These are phyloP conservation scores for Drosophila kanekoi DNA, from an alignment of 2,888 invertebrate genomes.

Conservation along the genomic window DNA sequence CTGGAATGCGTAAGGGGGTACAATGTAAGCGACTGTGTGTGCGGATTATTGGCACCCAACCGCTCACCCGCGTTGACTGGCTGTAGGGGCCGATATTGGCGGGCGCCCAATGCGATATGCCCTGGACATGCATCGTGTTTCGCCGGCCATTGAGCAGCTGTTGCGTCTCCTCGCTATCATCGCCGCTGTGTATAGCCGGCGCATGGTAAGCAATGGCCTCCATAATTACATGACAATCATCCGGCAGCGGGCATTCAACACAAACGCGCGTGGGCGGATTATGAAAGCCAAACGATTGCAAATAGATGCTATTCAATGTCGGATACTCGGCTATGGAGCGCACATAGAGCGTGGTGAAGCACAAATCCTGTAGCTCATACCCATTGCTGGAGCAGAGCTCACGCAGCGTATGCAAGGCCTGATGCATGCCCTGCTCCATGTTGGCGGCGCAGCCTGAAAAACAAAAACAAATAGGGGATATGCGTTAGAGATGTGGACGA, in stretches of 20 bases:
- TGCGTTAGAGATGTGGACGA: not conserved
- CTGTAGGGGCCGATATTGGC: conserved; percentile 99
- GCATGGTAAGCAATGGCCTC: conserved; percentile 89
- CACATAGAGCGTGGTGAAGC: conserved; percentile 93
- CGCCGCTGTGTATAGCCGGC: conserved; percentile 74
- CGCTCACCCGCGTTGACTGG: conserved; percentile 92
- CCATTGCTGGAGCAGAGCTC: conserved; percentile 79
- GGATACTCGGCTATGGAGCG: conserved; percentile 93
- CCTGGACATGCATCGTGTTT: conserved; percentile 96
- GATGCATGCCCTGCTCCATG: conserved; percentile 88
- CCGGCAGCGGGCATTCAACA: conserved; percentile 91
- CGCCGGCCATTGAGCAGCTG: conserved; percentile 85
- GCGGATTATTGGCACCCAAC: no score
- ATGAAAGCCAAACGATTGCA: conserved; percentile 89
- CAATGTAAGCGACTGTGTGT: no score
- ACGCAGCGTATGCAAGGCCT: conserved; percentile 91
- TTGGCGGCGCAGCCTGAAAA: conserved; percentile 87
- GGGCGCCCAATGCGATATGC: conserved; percentile 99
- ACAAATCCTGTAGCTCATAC: conserved; percentile 88
- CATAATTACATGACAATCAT: conserved; percentile 90
- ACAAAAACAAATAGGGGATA: not conserved
- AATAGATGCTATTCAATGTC: conserved; percentile 91
- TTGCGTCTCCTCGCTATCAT: conserved; percentile 60
- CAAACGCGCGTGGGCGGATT: conserved; percentile 95
- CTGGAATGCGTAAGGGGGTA: conserved; percentile 83